Base-by-base conservation (phyloP, 2,113 vertebrate genomes). In the Engystomops pustulosus region DNA sequence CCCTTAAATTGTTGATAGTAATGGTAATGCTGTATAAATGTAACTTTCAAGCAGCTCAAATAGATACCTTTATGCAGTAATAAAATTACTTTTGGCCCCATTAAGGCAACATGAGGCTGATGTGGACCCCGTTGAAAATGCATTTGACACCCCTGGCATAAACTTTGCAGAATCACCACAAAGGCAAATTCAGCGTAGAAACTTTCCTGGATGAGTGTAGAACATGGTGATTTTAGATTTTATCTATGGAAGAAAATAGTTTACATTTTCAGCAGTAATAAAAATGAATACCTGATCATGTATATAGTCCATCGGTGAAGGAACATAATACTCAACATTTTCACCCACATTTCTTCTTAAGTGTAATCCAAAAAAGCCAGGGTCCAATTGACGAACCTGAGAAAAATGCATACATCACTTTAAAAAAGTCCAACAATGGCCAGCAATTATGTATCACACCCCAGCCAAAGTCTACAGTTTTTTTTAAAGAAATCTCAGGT, bases 341-440 rank as follows among this genome's bases (percentile, higher is more conserved):
- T 92, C 92, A 45, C 92, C 92, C 0, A 85, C 88, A 15, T 83
- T 45, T 67, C 91, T 92, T 86, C 93, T 93, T 79, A 96, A 92
- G 0, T 95, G 94, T 15, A 97, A 90, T 51, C 95, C 89, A 18
- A 96, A 93, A 86, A 91, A 86, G 80, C 88, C 91, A 10, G 93
- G 93, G 51, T 97, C 96, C 91, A 98, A 86, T 51, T 95, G 95
- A 81, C 94, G 95, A 91, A 94, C 94, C 96, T 98, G 86, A 18
- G 86, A 83, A 67, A 88, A 87, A 87, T 75, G 87, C 6, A 78
- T 32, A 1, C 17, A 17, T 36, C 20, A 78, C 4, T 74, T n/a
- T 41, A 41, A 41, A 58, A 12, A 15, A 55, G 49, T 53, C n/a
- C n/a, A n/a, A n/a, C n/a, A n/a, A 25, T 60, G 3, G 17, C 30